Conservation (phyloP, 2,888 invertebrate genomes). For the Meloe dianella region DNA sequence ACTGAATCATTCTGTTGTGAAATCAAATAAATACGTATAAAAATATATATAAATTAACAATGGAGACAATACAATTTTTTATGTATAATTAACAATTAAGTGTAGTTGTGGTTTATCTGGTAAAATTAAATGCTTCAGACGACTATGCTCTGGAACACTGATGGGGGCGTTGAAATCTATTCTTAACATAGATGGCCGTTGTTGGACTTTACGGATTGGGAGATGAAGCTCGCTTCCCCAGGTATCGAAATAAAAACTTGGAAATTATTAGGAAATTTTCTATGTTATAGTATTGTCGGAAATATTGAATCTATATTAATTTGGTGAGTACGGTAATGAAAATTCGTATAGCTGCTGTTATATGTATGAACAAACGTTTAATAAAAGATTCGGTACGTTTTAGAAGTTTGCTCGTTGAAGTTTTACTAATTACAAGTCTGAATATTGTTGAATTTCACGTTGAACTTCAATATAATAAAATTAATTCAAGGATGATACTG, state of each 20-base stretch:
- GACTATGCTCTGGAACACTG: constrained; percentile 45
- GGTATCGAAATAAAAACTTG: too few relatives aligned
- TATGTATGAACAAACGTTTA: background rate
- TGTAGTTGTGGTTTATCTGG: constrained; percentile 13
- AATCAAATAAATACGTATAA: constrained; percentile 28
- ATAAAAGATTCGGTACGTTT: background rate
- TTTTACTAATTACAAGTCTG: background rate
- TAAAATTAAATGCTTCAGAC: constrained; percentile 28
- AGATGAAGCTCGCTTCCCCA: constrained; percentile 69
- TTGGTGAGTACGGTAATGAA: too few relatives aligned
- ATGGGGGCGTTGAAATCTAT: constrained; percentile 49
- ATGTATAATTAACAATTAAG: constrained; percentile 10
- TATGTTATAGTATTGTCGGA: too few relatives aligned
- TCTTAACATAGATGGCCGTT: constrained; percentile 68
- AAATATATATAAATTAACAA: too few relatives aligned
- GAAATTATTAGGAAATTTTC: too few relatives aligned
- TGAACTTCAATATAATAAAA: background rate
- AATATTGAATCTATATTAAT: too few relatives aligned
- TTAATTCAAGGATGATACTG: background rate
- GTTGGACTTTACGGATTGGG: constrained; percentile 81
- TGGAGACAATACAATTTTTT: constrained; percentile 15
- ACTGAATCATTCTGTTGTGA: constrained; percentile 20
- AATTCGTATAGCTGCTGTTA: too few relatives aligned
- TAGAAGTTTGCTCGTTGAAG: background rate
- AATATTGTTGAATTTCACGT: background rate